Evolutionary conservation across 2,888 invertebrate species (phyloP).

Genomic region (Cataglyphis rosenhaueri): DNA sequence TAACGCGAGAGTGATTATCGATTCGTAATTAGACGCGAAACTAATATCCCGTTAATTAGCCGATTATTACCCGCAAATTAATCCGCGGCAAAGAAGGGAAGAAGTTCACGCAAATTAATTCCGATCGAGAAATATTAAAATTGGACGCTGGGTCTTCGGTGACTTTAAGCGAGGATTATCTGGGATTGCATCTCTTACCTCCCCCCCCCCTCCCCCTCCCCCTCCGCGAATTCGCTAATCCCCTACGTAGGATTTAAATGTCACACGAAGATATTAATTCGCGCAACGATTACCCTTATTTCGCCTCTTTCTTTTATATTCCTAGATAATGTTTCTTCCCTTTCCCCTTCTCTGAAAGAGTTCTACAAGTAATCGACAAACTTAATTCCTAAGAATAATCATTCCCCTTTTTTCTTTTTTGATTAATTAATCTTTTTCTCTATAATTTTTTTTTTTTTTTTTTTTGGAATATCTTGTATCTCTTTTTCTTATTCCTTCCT

Average conservation of each 20-base stretch:
- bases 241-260: conserved; percentile 38
- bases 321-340: not conserved
- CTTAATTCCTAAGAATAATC: conserved; percentile 5
- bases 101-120: conserved; percentile 33
- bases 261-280: conserved; percentile 44
- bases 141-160: conserved; percentile 35
- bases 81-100: conserved; percentile 20
- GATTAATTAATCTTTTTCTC: not conserved
- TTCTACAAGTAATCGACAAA: not conserved
- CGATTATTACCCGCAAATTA: conserved; percentile 18
- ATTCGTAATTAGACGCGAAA: conserved; percentile 27
- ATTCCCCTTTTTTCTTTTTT: not conserved
- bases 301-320: conserved; percentile 5
- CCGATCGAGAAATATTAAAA: conserved; percentile 42
- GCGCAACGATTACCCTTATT: not conserved
- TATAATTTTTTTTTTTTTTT: not conserved
- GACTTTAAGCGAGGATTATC: conserved; percentile 38
- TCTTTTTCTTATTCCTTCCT: not conserved
- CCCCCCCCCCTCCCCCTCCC: not conserved
- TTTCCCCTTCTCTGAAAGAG: not conserved
- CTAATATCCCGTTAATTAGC: conserved; percentile 29
- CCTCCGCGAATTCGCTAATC: conserved; percentile 27
- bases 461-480: not conserved
- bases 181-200: conserved; percentile 5
- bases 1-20: conserved; percentile 18